phyloP scores from a whole-genome alignment of 2,113 vertebrate species.

The Casuarius casuarius region DNA sequence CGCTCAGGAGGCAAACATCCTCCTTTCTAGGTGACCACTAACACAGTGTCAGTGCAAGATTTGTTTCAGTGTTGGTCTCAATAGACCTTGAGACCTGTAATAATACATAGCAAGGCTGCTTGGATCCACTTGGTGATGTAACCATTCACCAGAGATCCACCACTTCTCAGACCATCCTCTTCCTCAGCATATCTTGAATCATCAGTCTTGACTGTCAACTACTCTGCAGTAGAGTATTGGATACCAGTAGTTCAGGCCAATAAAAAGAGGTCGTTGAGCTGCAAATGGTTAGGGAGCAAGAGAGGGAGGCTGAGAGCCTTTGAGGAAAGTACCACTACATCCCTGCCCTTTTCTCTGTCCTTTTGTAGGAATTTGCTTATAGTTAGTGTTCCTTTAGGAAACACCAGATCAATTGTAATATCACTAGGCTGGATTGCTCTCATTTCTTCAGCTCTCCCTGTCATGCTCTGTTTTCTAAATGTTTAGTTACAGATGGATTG shows the following conservation, averaged over 20 bases:
- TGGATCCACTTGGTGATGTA: background rate
- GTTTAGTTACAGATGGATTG: slow-evolving; percentile 40
- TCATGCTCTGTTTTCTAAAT: background rate
- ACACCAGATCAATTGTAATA: background rate
- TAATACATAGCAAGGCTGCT: background rate
- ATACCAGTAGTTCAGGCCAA: background rate
- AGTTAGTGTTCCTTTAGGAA: background rate
- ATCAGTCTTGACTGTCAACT: background rate
- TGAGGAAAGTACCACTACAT: background rate
- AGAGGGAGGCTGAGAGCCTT: background rate
- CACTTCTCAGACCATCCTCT: background rate
- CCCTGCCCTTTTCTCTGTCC: too few species aligned
- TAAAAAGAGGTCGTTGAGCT: background rate
- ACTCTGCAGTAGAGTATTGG: background rate
- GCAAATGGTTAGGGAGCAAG: background rate
- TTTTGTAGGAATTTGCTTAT: background rate
- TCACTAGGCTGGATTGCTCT: background rate
- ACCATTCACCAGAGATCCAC: background rate
- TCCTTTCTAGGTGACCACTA: background rate
- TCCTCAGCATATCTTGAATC: background rate
- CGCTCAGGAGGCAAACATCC: background rate
- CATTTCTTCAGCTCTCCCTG: background rate
- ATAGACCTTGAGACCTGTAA: background rate
- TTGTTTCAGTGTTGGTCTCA: background rate
- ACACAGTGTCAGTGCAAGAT: background rate